Conservation (phyloP, 2,113 vertebrate species). For the Hippopotamus amphibius region DNA sequence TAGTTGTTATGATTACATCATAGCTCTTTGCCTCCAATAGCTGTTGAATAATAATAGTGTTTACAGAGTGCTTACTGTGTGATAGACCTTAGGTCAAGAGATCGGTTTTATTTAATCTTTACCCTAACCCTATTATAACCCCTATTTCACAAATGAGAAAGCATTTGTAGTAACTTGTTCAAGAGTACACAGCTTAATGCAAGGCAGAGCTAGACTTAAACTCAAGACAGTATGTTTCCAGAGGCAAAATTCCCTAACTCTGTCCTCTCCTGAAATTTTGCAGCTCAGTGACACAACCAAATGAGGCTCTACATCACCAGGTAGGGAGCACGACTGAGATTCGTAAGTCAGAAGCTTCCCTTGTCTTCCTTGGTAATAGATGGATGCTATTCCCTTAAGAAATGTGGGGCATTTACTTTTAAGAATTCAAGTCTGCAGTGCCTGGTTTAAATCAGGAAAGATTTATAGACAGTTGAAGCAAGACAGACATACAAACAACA, state of each 20-base stretch:
- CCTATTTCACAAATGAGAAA: neutral
- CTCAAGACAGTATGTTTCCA: neutral
- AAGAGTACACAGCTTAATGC: neutral
- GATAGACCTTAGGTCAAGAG: neutral
- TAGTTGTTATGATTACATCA: neutral
- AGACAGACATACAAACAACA: neutral
- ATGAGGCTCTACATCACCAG: neutral
- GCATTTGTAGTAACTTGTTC: neutral
- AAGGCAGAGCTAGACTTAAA: neutral
- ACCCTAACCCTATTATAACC: neutral
- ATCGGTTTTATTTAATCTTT: neutral
- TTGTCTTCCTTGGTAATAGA: neutral
- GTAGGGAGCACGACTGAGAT: neutral
- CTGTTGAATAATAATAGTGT: neutral
- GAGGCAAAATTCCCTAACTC: neutral
- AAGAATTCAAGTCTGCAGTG: neutral
- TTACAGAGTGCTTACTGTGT: neutral
- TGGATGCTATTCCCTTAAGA: neutral
- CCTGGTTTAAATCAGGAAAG: conserved; percentile 21
- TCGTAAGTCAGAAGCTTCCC: neutral
- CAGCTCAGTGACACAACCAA: neutral
- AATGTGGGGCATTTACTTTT: neutral
- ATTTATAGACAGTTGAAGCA: neutral
- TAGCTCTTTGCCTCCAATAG: neutral
- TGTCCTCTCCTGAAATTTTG: neutral